These are phyloP conservation scores for Esperia sulphurella DNA, from an alignment of 2,888 invertebrate species.

Conservation along the genomic window DNA sequence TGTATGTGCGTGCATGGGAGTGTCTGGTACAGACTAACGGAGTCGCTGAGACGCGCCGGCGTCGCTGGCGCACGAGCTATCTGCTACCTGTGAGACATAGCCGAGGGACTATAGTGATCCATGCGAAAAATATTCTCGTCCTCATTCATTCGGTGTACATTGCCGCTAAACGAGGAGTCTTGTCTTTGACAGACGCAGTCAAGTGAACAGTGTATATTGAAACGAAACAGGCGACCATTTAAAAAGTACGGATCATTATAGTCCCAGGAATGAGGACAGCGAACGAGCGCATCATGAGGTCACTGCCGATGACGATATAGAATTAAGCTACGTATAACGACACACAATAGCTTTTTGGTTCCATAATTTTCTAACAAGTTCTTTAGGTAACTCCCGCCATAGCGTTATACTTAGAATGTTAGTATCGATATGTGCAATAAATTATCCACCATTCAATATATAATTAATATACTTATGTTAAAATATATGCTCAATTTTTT, in stretches of 20 bases:
- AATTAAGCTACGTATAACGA: slow-evolving; percentile 52
- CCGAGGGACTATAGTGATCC: too few species aligned
- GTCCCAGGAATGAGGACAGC: neutral
- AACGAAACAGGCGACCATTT: neutral
- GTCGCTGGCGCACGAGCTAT: too few species aligned
- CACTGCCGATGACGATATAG: slow-evolving; percentile 58
- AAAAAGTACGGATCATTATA: neutral
- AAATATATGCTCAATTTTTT: slow-evolving; percentile 70
- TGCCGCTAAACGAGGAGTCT: too few species aligned
- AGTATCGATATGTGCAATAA: slow-evolving; percentile 70
- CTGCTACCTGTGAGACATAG: too few species aligned
- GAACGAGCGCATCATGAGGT: slow-evolving; percentile 35
- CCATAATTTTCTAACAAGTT: slow-evolving; percentile 41
- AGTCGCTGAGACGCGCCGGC: too few species aligned
- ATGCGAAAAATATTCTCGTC: too few species aligned
- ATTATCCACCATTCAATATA: slow-evolving; percentile 53
- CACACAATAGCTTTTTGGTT: slow-evolving; percentile 43
- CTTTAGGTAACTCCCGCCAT: slow-evolving; percentile 47
- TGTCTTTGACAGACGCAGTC: neutral
- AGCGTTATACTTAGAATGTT: slow-evolving; percentile 52
- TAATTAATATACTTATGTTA: slow-evolving; percentile 44
- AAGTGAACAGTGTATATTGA: neutral
- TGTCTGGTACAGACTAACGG: slow-evolving; percentile 14
- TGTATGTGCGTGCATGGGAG: slow-evolving; percentile 59
- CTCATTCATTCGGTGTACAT: too few species aligned